phyloP scores from a whole-genome alignment of 2,888 invertebrate genomes.

The Esperia sulphurella region DNA sequence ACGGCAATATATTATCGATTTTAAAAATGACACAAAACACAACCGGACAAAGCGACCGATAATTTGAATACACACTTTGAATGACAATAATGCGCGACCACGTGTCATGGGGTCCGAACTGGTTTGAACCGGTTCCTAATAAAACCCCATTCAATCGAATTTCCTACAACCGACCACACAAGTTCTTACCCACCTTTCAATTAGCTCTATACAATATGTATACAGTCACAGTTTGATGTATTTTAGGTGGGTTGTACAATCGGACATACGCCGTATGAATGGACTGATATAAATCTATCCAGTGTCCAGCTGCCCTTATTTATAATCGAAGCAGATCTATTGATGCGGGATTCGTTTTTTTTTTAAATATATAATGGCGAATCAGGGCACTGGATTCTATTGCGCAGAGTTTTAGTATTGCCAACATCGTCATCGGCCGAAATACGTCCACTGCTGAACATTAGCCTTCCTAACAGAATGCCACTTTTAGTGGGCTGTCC shows the following conservation, averaged over 20 bases:
- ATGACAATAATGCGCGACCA: slow-evolving; percentile 70
- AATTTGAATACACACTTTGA: slow-evolving; percentile 56
- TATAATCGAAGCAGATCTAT: slow-evolving; percentile 50
- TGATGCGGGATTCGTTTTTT: slow-evolving; percentile 41
- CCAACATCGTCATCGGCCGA: no score
- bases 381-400: no score
- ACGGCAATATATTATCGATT: slow-evolving; percentile 29
- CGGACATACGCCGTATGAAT: slow-evolving; percentile 29
- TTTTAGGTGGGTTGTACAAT: slow-evolving; percentile 17
- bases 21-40: slow-evolving; percentile 31
- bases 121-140: slow-evolving; percentile 67
- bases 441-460: no score
- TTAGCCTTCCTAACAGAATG: no score
- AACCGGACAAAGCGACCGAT: slow-evolving; percentile 56
- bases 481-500: no score
- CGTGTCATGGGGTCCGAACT: slow-evolving; percentile 66
- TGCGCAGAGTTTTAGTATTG: no score
- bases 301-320: slow-evolving; percentile 57
- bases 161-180: slow-evolving; percentile 37
- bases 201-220: not conserved
- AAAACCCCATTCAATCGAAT: slow-evolving; percentile 71
- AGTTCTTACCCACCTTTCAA: slow-evolving; percentile 14
- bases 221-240: not conserved
- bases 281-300: slow-evolving; percentile 35
- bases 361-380: slow-evolving; percentile 31